Conservation (phyloP, 2,888 invertebrate species). For the Eupelmus urozonus region DNA sequence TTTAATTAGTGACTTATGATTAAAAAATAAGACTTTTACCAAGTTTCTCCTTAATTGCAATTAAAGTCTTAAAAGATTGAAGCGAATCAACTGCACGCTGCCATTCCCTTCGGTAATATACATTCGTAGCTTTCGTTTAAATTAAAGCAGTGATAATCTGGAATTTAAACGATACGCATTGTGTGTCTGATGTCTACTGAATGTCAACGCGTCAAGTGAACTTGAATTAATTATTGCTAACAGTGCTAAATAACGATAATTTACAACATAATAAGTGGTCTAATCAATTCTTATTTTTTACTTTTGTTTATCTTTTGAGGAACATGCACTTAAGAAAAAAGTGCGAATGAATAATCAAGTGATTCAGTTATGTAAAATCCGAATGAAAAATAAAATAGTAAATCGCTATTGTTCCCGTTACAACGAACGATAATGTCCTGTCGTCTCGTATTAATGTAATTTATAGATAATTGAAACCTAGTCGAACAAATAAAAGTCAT, state of each 20-base stretch:
- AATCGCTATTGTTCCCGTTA: constrained; percentile 38
- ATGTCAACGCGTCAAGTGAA: constrained; percentile 37
- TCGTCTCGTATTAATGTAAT: constrained; percentile 55
- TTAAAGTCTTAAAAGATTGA: not conserved
- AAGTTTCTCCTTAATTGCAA: constrained; percentile 24
- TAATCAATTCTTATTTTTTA: constrained; percentile 36
- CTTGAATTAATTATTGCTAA: constrained; percentile 36
- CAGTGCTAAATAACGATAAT: constrained; percentile 46
- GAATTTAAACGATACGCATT: constrained; percentile 32
- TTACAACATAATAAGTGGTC: constrained; percentile 23
- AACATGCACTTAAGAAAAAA: constrained; percentile 14
- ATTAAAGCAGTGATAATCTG: constrained; percentile 29
- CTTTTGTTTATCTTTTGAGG: constrained; percentile 36
- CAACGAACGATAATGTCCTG: constrained; percentile 41
- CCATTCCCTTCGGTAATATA: constrained; percentile 42
- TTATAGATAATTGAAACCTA: constrained; percentile 58
- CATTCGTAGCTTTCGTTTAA: constrained; percentile 32
- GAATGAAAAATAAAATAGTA: constrained; percentile 1
- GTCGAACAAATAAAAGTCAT: constrained; percentile 60
- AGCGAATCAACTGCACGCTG: constrained; percentile 37
- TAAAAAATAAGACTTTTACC: not conserved
- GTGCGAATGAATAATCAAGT: constrained; percentile 31
- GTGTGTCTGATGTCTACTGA: constrained; percentile 25
- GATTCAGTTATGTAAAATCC: constrained; percentile 28
- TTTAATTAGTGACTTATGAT: not conserved